Conservation (phyloP, 2,888 invertebrate species). For the Cataglyphis cursor region DNA sequence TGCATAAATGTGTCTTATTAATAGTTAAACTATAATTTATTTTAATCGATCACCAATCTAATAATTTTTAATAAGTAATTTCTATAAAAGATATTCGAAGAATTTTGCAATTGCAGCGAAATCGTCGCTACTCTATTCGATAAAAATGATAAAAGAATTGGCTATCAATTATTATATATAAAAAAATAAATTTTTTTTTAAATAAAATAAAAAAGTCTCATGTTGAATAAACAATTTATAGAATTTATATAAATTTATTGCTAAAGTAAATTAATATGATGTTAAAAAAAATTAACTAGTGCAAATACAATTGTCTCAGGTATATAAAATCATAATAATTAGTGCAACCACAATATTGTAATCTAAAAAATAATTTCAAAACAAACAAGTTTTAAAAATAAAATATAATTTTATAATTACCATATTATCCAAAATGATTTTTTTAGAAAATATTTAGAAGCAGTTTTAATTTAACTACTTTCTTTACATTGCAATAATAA, state of each 20-base stretch:
- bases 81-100: neutral
- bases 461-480: neutral
- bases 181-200: neutral
- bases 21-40: no score
- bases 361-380: conserved; percentile 1
- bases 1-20: neutral
- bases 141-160: neutral
- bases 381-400: neutral
- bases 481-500: neutral
- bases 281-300: neutral
- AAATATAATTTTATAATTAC: neutral
- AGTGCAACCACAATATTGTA: neutral
- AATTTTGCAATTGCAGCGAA: neutral
- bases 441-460: neutral
- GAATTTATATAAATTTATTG: neutral
- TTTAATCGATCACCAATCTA: no score
- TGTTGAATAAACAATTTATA: neutral
- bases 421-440: neutral
- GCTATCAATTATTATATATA: neutral
- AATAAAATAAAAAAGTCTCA: neutral
- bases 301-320: neutral
- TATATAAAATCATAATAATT: neutral
- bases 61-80: neutral
- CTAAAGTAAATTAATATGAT: neutral
- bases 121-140: neutral